phyloP scores from a whole-genome alignment of 2,888 invertebrate genomes.

The Drosophila borealis region DNA sequence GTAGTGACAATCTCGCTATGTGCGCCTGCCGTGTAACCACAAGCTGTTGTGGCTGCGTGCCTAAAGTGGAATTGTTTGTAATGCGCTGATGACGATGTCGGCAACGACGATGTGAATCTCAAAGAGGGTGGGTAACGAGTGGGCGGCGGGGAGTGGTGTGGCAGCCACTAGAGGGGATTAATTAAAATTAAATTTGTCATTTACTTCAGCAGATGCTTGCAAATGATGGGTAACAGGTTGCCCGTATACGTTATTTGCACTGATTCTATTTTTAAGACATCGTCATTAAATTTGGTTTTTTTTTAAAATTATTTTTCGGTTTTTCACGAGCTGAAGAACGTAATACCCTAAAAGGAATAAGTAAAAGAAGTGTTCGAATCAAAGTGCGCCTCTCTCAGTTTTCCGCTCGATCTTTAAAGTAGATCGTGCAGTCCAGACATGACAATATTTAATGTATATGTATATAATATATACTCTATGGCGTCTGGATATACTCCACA shows the following conservation, averaged over 20 bases:
- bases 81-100: slow-evolving; percentile 65
- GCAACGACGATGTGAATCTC: slow-evolving; percentile 12
- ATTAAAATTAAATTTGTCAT: slow-evolving; percentile 69
- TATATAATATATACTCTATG: too few relatives aligned
- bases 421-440: too few relatives aligned
- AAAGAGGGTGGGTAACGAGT: not conserved
- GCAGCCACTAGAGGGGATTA: slow-evolving; percentile 46
- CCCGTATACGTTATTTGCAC: not conserved
- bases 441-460: too few relatives aligned
- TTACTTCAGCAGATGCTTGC: slow-evolving; percentile 32
- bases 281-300: too few relatives aligned
- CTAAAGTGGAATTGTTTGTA: slow-evolving; percentile 79
- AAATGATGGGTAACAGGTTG: not conserved
- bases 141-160: not conserved
- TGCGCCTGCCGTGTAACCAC: slow-evolving; percentile 57
- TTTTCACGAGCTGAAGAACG: too few relatives aligned
- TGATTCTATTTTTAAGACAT: not conserved
- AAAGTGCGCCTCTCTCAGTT: too few relatives aligned
- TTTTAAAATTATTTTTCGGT: too few relatives aligned
- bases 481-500: too few relatives aligned
- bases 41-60: slow-evolving; percentile 71
- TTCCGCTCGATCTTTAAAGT: too few relatives aligned
- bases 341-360: too few relatives aligned
- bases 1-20: slow-evolving; percentile 30
- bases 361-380: too few relatives aligned